A percentile compares a stretch with the other conserved stretches of the same genome.
These are phyloP conservation scores for Batillaria attramentaria DNA, from an alignment of 1,140 invertebrate species.

Conservation along the genomic window DNA sequence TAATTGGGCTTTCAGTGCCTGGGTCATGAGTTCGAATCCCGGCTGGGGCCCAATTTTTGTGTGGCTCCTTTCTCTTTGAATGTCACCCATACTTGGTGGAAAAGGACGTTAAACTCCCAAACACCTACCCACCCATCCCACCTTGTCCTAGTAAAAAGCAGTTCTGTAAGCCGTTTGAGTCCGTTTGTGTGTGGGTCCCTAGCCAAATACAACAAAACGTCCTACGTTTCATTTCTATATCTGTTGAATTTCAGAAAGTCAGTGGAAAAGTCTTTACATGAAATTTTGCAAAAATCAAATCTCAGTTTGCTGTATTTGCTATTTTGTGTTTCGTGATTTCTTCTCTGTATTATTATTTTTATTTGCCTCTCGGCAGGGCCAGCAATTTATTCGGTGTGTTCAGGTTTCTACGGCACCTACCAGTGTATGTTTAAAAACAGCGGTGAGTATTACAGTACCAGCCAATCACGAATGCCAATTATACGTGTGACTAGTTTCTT, in stretches of 20 bases:
- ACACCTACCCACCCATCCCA: no score
- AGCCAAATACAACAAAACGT: not conserved
- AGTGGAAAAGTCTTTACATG: not conserved
- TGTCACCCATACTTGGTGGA: no score
- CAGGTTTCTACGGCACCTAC: no score
- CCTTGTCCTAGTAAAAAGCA: no score
- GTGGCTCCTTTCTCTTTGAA: not conserved
- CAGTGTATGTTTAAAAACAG: not conserved
- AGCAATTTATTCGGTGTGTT: no score
- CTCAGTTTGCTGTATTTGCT: not conserved
- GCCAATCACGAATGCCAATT: not conserved
- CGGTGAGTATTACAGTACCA: not conserved
- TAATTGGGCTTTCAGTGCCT: not conserved
- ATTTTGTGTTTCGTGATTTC: not conserved
- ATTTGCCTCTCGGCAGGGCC: not conserved
- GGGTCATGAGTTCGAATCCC: not conserved
- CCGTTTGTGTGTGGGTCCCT: not conserved
- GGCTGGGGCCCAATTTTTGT: not conserved
- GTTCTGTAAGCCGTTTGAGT: not conserved
- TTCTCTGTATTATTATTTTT: not conserved
- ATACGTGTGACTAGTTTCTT: not conserved
- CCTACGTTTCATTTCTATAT: not conserved
- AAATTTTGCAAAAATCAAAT: not conserved
- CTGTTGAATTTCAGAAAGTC: not conserved
- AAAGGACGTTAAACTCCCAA: no score